These are phyloP conservation scores for Eupithecia pulchellata DNA, from an alignment of 2,888 invertebrate species.

Conservation along the genomic window DNA sequence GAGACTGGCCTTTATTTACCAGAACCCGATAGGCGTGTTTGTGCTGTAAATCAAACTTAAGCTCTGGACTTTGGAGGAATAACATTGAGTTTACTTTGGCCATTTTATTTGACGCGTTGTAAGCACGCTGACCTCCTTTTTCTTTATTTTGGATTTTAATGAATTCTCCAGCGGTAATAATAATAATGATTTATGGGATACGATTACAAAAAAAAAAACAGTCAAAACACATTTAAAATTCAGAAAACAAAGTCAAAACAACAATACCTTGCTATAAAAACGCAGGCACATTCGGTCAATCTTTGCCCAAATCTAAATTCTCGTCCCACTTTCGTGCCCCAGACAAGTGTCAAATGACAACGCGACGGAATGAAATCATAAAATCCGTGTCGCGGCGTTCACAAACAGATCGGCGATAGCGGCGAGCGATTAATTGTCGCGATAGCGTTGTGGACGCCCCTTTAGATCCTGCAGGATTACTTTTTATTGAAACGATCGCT, in stretches of 20 bases:
- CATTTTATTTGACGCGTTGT: not conserved
- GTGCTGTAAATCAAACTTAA: conserved; percentile 11
- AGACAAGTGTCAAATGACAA: conserved; percentile 65
- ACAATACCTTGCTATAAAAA: conserved; percentile 14
- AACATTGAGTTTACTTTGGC: not conserved
- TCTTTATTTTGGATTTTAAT: not conserved
- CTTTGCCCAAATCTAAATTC: conserved; percentile 28
- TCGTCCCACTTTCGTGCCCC: conserved; percentile 37
- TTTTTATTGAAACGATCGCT: conserved; percentile 25
- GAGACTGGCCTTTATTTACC: conserved; percentile 12
- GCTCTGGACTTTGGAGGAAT: conserved; percentile 8
- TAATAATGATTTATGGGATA: not conserved
- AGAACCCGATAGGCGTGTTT: conserved; percentile 13
- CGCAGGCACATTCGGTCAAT: conserved; percentile 11
- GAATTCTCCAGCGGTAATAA: not conserved
- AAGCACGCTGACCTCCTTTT: not conserved
- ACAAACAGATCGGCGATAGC: conserved; percentile 71
- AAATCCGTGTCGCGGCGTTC: conserved; percentile 52
- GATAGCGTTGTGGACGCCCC: conserved; percentile 41
- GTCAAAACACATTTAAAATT: not conserved
- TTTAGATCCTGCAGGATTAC: conserved; percentile 32
- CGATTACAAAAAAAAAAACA: not conserved
- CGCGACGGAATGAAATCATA: conserved; percentile 70
- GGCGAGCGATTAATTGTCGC: conserved; percentile 45
- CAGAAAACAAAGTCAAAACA: conserved; percentile 1